Evolutionary conservation across 2,888 invertebrate genomes (phyloP).

Genomic region (Pollenia griseotomentosa): DNA sequence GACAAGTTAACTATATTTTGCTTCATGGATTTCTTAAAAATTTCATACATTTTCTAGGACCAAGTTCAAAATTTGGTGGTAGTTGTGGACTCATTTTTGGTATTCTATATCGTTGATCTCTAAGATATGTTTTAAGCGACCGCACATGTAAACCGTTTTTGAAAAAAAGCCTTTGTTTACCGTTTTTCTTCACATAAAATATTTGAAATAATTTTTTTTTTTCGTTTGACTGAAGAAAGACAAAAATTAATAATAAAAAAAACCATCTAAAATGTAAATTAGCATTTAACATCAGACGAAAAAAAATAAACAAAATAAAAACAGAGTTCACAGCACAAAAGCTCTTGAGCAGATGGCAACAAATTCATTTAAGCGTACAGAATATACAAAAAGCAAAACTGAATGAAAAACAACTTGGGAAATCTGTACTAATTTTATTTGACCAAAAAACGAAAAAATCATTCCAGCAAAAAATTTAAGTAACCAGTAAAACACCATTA

Average conservation of each 20-base stretch:
- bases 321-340: slow-evolving; percentile 46
- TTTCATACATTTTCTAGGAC: no score
- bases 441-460: background rate
- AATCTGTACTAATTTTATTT: slow-evolving; percentile 67
- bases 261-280: slow-evolving; percentile 60
- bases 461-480: background rate
- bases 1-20: background rate
- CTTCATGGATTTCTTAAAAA: no score
- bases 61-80: no score
- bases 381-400: slow-evolving; percentile 26
- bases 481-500: background rate
- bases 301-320: slow-evolving; percentile 28
- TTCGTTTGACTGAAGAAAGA: background rate
- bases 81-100: no score
- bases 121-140: no score
- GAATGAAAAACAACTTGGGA: slow-evolving; percentile 47
- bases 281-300: slow-evolving; percentile 58
- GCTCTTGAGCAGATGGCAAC: slow-evolving; percentile 63
- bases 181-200: no score
- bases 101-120: no score
- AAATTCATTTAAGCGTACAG: slow-evolving; percentile 66
- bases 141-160: no score
- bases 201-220: background rate
- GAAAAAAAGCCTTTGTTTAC: no score
- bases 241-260: background rate